These are phyloP conservation scores for Lynx canadensis DNA, from an alignment of 2,113 vertebrate species.

Conservation along the genomic window DNA sequence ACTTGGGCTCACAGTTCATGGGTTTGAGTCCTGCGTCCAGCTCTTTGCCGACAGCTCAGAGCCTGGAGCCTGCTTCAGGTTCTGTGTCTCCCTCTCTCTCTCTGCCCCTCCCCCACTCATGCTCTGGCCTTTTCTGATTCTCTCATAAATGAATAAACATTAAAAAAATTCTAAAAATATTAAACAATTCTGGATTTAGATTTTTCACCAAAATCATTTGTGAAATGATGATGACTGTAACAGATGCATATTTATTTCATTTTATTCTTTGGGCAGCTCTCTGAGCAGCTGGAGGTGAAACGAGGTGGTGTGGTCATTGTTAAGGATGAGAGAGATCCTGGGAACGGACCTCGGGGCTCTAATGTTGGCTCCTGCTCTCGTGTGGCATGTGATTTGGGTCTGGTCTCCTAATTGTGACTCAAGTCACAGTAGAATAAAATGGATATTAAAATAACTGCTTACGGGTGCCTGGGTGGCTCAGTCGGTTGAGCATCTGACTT, in stretches of 20 bases:
- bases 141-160: too few species aligned
- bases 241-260: neutral
- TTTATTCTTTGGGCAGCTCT: neutral
- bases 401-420: neutral
- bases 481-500: too few species aligned
- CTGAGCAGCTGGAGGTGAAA: neutral
- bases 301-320: neutral
- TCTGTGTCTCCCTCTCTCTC: too few species aligned
- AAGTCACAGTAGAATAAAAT: neutral
- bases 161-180: too few species aligned
- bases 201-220: neutral
- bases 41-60: too few species aligned
- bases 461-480: too few species aligned
- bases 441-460: neutral
- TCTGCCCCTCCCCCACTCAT: too few species aligned
- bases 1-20: too few species aligned
- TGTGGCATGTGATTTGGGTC: neutral
- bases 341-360: neutral
- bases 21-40: too few species aligned
- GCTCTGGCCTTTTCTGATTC: too few species aligned
- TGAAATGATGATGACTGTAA: neutral
- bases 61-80: too few species aligned
- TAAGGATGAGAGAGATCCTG: neutral
- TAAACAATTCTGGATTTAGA: neutral
- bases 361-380: neutral